phyloP scores from a whole-genome alignment of 2,113 vertebrate species.

The Mormyrus iriodes region DNA sequence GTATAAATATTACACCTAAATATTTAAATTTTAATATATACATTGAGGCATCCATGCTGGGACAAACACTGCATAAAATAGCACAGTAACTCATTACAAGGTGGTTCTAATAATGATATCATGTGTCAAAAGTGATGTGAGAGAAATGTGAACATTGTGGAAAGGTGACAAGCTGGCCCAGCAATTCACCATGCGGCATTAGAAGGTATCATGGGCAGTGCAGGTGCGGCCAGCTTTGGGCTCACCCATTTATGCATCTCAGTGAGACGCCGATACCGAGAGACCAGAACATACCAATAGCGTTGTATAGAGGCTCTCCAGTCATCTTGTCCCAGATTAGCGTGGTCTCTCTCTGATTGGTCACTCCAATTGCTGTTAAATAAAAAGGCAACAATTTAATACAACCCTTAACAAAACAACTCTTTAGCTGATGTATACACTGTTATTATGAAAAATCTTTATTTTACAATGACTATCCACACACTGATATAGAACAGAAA shows the following conservation, averaged over 20 bases:
- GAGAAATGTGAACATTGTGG: background rate
- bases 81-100: background rate
- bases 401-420: background rate
- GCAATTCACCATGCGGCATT: background rate
- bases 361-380: constrained; percentile 82
- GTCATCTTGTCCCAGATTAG: constrained; percentile 92
- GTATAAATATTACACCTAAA: background rate
- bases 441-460: background rate
- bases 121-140: background rate
- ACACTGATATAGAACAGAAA: background rate
- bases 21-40: background rate
- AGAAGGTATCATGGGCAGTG: background rate
- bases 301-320: constrained; percentile 89
- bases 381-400: constrained; percentile 27
- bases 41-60: background rate
- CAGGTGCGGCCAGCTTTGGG: background rate
- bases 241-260: background rate
- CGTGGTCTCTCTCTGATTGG: constrained; percentile 97
- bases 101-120: background rate
- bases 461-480: background rate
- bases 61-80: background rate
- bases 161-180: background rate
- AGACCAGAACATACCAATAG: constrained; percentile 70
- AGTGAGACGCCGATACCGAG: background rate
- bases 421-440: background rate